Conservation (phyloP, 2,888 invertebrate species). For the Carterocephalus palaemon region DNA sequence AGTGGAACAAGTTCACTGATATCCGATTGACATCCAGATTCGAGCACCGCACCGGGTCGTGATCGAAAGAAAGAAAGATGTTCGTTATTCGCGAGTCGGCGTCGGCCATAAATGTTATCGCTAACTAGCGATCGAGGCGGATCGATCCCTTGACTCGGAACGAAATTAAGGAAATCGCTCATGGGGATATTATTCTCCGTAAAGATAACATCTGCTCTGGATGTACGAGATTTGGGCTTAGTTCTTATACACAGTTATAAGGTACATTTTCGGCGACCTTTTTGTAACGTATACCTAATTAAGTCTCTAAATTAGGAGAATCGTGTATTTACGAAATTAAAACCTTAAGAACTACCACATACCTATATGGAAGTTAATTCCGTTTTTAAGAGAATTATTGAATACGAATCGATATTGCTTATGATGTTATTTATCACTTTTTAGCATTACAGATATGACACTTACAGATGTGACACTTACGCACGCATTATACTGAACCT, state of each 20-base stretch:
- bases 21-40: constrained; percentile 73
- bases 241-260: constrained; percentile 39
- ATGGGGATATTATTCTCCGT: constrained; percentile 74
- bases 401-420: too few species aligned
- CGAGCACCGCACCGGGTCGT: constrained; percentile 60
- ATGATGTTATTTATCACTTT: too few species aligned
- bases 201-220: constrained; percentile 46
- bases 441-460: too few species aligned
- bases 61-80: constrained; percentile 67
- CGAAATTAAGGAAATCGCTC: constrained; percentile 79
- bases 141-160: constrained; percentile 74
- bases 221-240: constrained; percentile 51
- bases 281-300: constrained; percentile 29
- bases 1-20: constrained; percentile 38
- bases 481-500: too few species aligned
- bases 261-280: constrained; percentile 22
- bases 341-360: too few species aligned
- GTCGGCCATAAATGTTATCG: constrained; percentile 71
- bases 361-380: too few species aligned
- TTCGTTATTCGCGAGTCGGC: constrained; percentile 63
- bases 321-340: too few species aligned
- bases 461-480: too few species aligned
- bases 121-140: constrained; percentile 74
- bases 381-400: too few species aligned
- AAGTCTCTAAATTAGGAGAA: constrained; percentile 33